These are phyloP conservation scores for Tenthredo notha DNA, from an alignment of 2,888 invertebrate genomes.

Conservation along the genomic window DNA sequence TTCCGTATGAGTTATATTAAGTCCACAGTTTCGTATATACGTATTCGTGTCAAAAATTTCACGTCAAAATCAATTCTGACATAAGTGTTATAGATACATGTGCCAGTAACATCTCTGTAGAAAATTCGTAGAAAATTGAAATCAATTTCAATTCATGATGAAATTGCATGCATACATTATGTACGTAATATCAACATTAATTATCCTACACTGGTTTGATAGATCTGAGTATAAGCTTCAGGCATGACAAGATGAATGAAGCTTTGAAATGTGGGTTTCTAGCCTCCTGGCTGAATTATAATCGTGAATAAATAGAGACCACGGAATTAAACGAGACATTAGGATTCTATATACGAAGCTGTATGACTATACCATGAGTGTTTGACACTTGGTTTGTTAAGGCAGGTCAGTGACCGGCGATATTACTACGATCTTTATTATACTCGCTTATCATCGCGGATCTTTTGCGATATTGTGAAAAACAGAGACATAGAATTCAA, in stretches of 20 bases:
- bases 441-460: constrained; percentile 35
- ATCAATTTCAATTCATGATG: too few relatives aligned
- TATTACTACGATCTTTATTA: constrained; percentile 35
- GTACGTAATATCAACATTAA: too few relatives aligned
- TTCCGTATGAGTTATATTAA: too few relatives aligned
- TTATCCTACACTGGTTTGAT: neutral
- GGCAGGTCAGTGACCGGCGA: constrained; percentile 65
- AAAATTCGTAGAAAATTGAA: neutral
- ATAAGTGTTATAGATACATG: neutral
- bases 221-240: neutral
- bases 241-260: neutral
- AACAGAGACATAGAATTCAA: too few relatives aligned
- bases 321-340: neutral
- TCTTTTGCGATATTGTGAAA: neutral
- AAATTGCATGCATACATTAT: too few relatives aligned
- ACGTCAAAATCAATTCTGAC: neutral
- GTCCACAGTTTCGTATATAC: too few relatives aligned
- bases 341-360: neutral
- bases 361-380: neutral
- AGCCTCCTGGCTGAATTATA: neutral
- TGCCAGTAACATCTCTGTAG: neutral
- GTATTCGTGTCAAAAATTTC: neutral
- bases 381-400: constrained; percentile 51
- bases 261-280: neutral
- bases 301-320: neutral